Conservation (phyloP, 2,797 vertebrate species). For the Amazona ochrocephala region DNA sequence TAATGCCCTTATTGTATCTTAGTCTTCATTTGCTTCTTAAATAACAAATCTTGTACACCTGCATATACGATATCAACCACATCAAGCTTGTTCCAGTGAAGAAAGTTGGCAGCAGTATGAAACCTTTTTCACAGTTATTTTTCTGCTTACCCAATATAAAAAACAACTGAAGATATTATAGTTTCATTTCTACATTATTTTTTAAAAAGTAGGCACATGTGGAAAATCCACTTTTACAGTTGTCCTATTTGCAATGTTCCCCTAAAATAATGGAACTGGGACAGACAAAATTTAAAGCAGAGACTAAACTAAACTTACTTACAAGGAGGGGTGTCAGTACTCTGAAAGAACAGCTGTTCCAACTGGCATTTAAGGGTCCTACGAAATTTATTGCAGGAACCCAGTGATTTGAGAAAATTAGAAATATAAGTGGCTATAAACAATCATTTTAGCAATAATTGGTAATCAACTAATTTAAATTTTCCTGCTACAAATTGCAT, state of each 20-base stretch:
- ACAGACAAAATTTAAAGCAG: neutral
- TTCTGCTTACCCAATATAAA: neutral
- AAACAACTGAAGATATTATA: neutral
- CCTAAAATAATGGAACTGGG: neutral
- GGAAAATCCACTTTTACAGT: neutral
- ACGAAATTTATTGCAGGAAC: slow-evolving; percentile 10
- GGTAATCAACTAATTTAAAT: slow-evolving; percentile 7
- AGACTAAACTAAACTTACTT: neutral
- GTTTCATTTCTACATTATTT: neutral
- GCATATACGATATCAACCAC: neutral
- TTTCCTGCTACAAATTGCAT: neutral
- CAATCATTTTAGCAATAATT: slow-evolving; percentile 46
- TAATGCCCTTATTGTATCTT: neutral
- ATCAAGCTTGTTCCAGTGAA: neutral
- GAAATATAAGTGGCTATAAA: slow-evolving; percentile 27
- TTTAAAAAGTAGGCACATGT: neutral
- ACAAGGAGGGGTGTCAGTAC: neutral
- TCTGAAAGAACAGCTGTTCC: slow-evolving; percentile 4
- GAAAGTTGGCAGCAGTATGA: neutral
- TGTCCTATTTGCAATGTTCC: neutral
- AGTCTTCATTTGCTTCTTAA: neutral
- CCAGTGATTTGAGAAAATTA: slow-evolving; percentile 45
- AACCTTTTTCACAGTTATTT: neutral
- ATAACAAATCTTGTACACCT: neutral
- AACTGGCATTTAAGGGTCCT: slow-evolving; percentile 22